Conservation (phyloP, 1,140 invertebrate species). For the Hypsibius dujardini region DNA sequence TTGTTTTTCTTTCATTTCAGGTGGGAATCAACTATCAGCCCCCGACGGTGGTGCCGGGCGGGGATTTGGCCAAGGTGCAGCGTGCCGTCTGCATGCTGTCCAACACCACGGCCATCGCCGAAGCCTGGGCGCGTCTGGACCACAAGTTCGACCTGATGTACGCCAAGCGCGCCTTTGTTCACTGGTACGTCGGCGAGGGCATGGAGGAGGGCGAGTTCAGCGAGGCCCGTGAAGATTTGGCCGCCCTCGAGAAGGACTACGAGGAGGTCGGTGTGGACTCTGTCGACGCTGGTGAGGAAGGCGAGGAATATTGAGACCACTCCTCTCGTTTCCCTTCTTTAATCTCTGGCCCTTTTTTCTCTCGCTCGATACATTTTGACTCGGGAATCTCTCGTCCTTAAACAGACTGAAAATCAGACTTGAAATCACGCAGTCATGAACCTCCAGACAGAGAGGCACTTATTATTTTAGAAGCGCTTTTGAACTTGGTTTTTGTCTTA, state of each 20-base stretch:
- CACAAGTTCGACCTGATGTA: slow-evolving; percentile 68
- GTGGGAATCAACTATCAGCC: slow-evolving; percentile 61
- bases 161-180: slow-evolving; percentile 57
- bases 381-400: too few species aligned
- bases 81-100: slow-evolving; percentile 56
- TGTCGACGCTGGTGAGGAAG: slow-evolving; percentile 34
- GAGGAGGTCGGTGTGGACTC: slow-evolving; percentile 48
- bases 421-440: too few species aligned
- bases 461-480: too few species aligned
- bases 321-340: too few species aligned
- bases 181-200: slow-evolving; percentile 55
- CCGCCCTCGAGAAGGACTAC: slow-evolving; percentile 46
- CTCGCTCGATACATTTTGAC: too few species aligned
- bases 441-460: too few species aligned
- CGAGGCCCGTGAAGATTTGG: slow-evolving; percentile 52
- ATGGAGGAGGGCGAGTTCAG: slow-evolving; percentile 59
- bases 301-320: slow-evolving; percentile 37
- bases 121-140: slow-evolving; percentile 56
- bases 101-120: slow-evolving; percentile 61
- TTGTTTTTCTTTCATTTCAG: slow-evolving; percentile 22
- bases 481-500: too few species aligned
- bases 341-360: background rate
- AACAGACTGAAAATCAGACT: too few species aligned
- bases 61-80: slow-evolving; percentile 43
- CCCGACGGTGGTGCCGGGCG: slow-evolving; percentile 49